Percentiles rank a stretch among this genome's conserved stretches.
phyloP scores from a whole-genome alignment of 35 echinoderm and acorn worm species.

The Holothuria glaberrima region DNA sequence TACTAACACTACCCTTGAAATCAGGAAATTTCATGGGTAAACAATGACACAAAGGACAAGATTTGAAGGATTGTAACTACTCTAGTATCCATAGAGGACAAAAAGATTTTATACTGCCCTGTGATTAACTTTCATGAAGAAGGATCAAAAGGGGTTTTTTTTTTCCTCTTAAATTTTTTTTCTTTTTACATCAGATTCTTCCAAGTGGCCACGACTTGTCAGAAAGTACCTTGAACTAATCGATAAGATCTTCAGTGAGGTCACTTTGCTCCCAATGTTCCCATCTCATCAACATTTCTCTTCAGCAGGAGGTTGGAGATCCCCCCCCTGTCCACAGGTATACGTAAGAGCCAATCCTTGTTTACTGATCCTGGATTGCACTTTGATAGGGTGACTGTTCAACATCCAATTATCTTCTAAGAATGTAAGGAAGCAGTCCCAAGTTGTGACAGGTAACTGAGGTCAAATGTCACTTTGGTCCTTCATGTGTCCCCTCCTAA shows the following conservation, averaged over 20 bases:
- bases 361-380: not conserved
- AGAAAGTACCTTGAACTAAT: conserved; percentile 23
- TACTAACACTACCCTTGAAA: too few relatives aligned
- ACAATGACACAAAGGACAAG: too few relatives aligned
- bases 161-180: too few relatives aligned
- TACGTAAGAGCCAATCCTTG: not conserved
- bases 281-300: conserved; percentile 1
- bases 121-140: too few relatives aligned
- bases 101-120: too few relatives aligned
- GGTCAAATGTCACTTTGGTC: conserved; percentile 48
- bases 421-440: not conserved
- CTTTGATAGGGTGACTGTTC: not conserved
- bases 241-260: not conserved
- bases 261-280: conserved; percentile 5
- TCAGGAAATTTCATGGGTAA: too few relatives aligned
- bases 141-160: too few relatives aligned
- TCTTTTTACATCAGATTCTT: too few relatives aligned
- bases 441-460: conserved; percentile 13
- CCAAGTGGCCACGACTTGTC: not conserved
- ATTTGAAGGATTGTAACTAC: too few relatives aligned
- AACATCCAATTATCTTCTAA: conserved; percentile 41
- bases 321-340: not conserved
- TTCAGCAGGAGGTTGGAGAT: not conserved
- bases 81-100: too few relatives aligned
- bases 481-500: conserved; percentile 46